Evolutionary conservation across 2,113 vertebrate genomes (phyloP).

Genomic region (Microcebus griseorufus): DNA sequence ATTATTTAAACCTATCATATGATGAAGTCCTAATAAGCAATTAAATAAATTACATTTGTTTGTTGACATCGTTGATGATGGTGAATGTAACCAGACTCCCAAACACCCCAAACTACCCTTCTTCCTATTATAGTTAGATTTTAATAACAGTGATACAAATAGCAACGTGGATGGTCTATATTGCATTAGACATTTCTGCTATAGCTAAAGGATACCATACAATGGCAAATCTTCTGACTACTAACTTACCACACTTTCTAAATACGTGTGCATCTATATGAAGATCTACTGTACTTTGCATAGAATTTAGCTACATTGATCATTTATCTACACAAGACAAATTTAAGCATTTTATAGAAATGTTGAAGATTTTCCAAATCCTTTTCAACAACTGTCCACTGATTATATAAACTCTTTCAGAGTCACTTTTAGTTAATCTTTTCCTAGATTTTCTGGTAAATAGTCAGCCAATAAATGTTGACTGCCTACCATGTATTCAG

Average conservation of each 20-base stretch:
- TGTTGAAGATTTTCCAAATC: neutral
- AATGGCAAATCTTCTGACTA: constrained; percentile 3
- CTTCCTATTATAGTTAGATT: constrained; percentile 30
- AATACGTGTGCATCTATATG: neutral
- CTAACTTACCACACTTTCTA: neutral
- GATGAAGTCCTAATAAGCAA: constrained; percentile 43
- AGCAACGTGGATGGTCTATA: neutral
- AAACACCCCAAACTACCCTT: neutral
- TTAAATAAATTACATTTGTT: constrained; percentile 13
- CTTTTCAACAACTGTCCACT: neutral
- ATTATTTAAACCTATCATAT: constrained; percentile 24
- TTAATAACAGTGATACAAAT: constrained; percentile 19
- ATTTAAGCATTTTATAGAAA: constrained; percentile 14
- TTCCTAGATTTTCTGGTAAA: neutral
- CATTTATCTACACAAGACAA: neutral
- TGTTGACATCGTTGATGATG: neutral
- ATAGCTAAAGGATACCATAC: neutral
- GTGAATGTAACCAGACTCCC: neutral
- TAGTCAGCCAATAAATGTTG: neutral
- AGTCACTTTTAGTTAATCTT: neutral
- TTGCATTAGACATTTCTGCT: neutral
- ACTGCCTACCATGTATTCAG: neutral
- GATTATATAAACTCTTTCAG: neutral
- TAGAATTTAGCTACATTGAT: neutral
- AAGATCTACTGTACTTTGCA: neutral